phyloP scores from a whole-genome alignment of 2,113 vertebrate species.

The Pardalotus punctatus region DNA sequence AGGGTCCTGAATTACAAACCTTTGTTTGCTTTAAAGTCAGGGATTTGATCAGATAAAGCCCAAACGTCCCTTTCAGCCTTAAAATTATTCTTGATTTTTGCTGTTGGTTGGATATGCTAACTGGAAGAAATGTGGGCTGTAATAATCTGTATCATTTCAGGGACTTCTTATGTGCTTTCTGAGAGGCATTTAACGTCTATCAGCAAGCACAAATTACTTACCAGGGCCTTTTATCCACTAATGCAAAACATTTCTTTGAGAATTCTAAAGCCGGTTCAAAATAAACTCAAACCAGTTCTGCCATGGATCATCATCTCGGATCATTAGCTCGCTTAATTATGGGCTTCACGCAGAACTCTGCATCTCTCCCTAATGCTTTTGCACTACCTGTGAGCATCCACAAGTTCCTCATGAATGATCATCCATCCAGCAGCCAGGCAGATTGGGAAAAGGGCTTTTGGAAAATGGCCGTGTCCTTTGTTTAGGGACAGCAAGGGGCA shows the following conservation, averaged over 20 bases:
- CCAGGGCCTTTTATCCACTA: not conserved
- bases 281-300: not conserved
- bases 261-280: not conserved
- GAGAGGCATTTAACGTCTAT: not conserved
- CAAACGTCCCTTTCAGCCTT: not conserved
- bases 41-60: not conserved
- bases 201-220: not conserved
- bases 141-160: not conserved
- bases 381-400: not conserved
- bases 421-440: not conserved
- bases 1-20: not conserved
- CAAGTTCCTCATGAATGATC: not conserved
- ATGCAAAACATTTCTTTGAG: not conserved
- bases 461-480: not conserved
- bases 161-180: not conserved
- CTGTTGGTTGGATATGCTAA: not conserved
- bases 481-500: not conserved
- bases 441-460: not conserved
- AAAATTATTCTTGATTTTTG: not conserved
- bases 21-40: not conserved
- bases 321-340: not conserved
- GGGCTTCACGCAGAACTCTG: not conserved
- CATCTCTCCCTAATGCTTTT: not conserved
- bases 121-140: not conserved
- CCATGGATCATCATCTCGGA: not conserved